Base-by-base conservation (phyloP, 2,113 vertebrate species). In the Thymallus thymallus region DNA sequence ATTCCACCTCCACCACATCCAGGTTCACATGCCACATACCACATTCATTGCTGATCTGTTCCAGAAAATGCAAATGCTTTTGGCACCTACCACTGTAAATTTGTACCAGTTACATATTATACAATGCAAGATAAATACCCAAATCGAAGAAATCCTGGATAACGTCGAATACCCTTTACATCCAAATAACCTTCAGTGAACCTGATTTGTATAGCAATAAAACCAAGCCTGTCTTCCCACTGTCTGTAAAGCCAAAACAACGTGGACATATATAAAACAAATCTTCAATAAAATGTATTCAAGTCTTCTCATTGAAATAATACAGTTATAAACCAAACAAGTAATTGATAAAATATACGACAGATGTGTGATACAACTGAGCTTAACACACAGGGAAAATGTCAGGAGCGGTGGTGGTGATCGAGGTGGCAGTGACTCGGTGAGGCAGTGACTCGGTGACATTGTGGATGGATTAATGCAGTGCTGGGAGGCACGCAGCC, bases 381-480 rank as follows among this genome's bases (percentile, higher is more conserved):
- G 69, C 63, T 79, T 65, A 76, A 48, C 26, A n/a, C 77, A 48
- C 41, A n/a, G 51, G 66, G 70, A 83, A 14, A 82, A 83, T 80
- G 87, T 89, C 87, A 88, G 68, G 71, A 75, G 71, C 60, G 82
- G 69, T 18, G 18, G 72, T 16, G 48, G 48, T 51, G 48, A 51
- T 41, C 35, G 35, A 41, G 35, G 35, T 41, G 35, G 35, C 35
- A 41, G 16, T 51, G 48, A 14, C 48, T 51, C 48, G 16, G 48
- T 51, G 75, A 46, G 20, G 66, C 35, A 68, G 26, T n/a, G 58
- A n/a, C n/a, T n/a, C 22, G 20, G 58, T 61, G 82, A 77, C 81
- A 69, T 79, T 85, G 82, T 71, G 87, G 85, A 79, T 75, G 87
- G 82, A 86, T 88, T 88, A 86, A 80, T 73, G 76, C 82, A 41